Evolutionary conservation across 2,888 invertebrate genomes (phyloP).

Genomic region (Aradus depressus): DNA sequence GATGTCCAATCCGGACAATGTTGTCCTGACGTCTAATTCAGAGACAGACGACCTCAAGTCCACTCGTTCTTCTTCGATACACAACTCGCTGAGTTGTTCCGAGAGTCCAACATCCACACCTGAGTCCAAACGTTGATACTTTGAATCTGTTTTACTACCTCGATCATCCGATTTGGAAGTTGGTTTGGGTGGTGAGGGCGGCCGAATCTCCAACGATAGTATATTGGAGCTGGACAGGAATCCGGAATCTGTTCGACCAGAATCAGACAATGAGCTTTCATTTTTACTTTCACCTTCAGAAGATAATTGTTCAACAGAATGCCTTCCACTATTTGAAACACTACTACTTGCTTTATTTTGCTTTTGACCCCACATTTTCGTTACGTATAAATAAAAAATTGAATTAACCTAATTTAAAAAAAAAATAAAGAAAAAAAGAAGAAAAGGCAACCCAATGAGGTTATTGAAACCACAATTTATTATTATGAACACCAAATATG

Average conservation of each 20-base stretch:
- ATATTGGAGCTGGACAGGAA: slow-evolving; percentile 41
- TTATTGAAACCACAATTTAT: too few relatives aligned
- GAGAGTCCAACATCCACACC: slow-evolving; percentile 50
- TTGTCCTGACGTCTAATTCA: too few relatives aligned
- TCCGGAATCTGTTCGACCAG: slow-evolving; percentile 38
- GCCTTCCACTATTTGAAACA: slow-evolving; percentile 1
- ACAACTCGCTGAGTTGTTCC: slow-evolving; percentile 50
- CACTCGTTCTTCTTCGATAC: slow-evolving; percentile 35
- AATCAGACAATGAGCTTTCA: slow-evolving; percentile 30
- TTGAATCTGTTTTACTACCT: slow-evolving; percentile 17
- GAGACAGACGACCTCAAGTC: too few relatives aligned
- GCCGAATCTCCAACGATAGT: slow-evolving; percentile 26
- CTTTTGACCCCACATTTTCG: slow-evolving; percentile 10
- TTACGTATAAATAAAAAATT: background rate
- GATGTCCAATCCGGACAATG: too few relatives aligned
- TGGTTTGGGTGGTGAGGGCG: background rate
- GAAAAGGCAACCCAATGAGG: too few relatives aligned
- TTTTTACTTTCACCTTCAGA: slow-evolving; percentile 10
- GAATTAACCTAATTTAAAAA: too few relatives aligned
- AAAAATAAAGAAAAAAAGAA: too few relatives aligned
- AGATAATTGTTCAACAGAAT: slow-evolving; percentile 6
- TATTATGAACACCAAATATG: too few relatives aligned
- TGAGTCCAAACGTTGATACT: slow-evolving; percentile 51
- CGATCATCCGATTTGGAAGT: slow-evolving; percentile 22
- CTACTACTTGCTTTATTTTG: slow-evolving; percentile 5